phyloP scores from a whole-genome alignment of 2,888 invertebrate species.

The Tubulanus polymorphus region DNA sequence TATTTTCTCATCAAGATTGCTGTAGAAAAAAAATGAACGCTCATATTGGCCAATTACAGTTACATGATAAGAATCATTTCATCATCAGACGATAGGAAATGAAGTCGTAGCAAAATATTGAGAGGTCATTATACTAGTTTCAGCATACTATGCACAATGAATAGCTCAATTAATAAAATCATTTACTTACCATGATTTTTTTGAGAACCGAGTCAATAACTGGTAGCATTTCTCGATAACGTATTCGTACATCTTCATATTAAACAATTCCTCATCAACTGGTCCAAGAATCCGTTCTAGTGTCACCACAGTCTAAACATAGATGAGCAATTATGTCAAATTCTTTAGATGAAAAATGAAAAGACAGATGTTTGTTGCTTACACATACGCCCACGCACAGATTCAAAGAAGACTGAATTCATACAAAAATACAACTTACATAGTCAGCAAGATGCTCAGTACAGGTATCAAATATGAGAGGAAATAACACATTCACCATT shows the following conservation, averaged over 20 bases:
- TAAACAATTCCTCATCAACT: constrained; percentile 64
- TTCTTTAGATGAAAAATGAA: background rate
- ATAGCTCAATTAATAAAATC: no score
- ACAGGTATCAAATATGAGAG: constrained; percentile 72
- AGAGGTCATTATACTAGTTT: constrained; percentile 6
- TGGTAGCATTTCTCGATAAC: constrained; percentile 67
- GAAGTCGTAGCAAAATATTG: background rate
- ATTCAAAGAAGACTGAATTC: no score
- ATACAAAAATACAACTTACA: constrained; percentile 29
- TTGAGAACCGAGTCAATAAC: constrained; percentile 60
- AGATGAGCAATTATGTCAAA: background rate
- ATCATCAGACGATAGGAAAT: background rate
- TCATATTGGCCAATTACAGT: background rate
- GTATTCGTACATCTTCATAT: constrained; percentile 63
- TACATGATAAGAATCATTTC: background rate
- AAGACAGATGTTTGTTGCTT: no score
- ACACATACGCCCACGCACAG: no score
- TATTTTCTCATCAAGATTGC: constrained; percentile 62
- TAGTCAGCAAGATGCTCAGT: constrained; percentile 71
- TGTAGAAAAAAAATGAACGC: constrained; percentile 28
- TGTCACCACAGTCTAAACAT: constrained; percentile 19
- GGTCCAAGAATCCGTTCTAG: constrained; percentile 65
- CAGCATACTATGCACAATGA: background rate
- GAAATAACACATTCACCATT: constrained; percentile 67
- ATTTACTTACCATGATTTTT: constrained; percentile 57